These are phyloP conservation scores for Eupithecia inturbata DNA, from an alignment of 2,888 invertebrate genomes.

Conservation along the genomic window DNA sequence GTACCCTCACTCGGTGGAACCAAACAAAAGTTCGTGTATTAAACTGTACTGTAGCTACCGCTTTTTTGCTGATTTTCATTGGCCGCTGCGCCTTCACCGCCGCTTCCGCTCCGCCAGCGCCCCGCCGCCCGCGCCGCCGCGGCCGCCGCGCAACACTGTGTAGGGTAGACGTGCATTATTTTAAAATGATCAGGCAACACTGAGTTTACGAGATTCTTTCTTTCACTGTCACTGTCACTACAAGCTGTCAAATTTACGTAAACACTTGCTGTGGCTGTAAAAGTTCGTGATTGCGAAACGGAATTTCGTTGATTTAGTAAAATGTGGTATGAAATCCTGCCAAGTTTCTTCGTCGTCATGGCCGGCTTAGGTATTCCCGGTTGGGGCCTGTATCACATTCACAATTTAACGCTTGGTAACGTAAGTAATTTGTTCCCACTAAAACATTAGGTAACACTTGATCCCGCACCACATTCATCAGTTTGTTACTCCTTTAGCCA, in stretches of 20 bases:
- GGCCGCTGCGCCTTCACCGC: background rate
- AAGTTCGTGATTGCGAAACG: conserved; percentile 5
- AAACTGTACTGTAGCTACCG: background rate
- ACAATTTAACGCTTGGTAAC: conserved; percentile 85
- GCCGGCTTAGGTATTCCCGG: conserved; percentile 85
- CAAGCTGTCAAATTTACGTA: conserved; percentile 32
- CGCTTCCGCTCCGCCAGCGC: background rate
- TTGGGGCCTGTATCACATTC: conserved; percentile 85
- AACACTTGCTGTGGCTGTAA: conserved; percentile 45
- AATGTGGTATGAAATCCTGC: conserved; percentile 91
- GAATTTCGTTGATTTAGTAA: conserved; percentile 45
- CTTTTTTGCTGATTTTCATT: background rate
- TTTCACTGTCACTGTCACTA: conserved; percentile 41
- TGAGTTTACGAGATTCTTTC: conserved; percentile 44
- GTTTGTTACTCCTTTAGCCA: no score
- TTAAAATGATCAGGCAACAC: conserved; percentile 55
- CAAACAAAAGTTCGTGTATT: background rate
- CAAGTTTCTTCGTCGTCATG: conserved; percentile 85
- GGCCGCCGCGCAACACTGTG: background rate
- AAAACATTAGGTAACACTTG: conserved; percentile 68
- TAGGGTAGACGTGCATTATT: conserved; percentile 14
- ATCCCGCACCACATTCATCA: conserved; percentile 4
- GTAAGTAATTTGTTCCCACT: conserved; percentile 80
- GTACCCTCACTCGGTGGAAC: background rate
- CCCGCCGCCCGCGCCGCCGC: background rate